Percentiles rank a stretch among this genome's conserved stretches.
Conservation (phyloP, 2,113 vertebrate genomes). For the Brachypteracias leptosomus region DNA sequence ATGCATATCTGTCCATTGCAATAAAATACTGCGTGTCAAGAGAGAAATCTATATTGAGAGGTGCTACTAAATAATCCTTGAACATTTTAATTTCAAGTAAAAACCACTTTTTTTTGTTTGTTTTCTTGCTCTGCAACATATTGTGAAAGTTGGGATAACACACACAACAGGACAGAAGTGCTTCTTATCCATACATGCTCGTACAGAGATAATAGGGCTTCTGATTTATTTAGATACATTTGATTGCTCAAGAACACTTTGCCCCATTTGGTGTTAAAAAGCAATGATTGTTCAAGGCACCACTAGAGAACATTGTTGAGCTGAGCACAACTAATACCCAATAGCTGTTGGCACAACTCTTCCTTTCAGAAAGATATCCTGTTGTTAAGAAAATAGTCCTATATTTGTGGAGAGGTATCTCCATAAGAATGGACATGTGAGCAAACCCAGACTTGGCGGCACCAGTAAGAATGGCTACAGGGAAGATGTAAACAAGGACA, state of each 20-base stretch:
- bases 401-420: no score
- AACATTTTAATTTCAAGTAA: background rate
- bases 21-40: background rate
- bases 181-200: background rate
- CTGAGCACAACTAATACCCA: background rate
- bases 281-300: background rate
- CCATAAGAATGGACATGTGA: no score
- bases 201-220: background rate
- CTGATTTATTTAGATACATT: background rate
- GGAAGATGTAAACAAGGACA: no score
- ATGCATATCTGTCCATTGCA: background rate
- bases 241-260: background rate
- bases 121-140: background rate
- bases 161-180: background rate
- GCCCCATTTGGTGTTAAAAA: background rate
- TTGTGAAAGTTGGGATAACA: background rate
- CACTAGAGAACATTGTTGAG: background rate
- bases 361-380: background rate
- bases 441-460: no score
- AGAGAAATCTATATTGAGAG: background rate
- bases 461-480: no score
- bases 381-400: background rate
- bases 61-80: background rate
- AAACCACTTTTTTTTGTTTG: background rate
- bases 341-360: background rate